Evolutionary conservation across 2,113 vertebrate genomes (phyloP).

Genomic region (Lichenostomus cassidix): DNA sequence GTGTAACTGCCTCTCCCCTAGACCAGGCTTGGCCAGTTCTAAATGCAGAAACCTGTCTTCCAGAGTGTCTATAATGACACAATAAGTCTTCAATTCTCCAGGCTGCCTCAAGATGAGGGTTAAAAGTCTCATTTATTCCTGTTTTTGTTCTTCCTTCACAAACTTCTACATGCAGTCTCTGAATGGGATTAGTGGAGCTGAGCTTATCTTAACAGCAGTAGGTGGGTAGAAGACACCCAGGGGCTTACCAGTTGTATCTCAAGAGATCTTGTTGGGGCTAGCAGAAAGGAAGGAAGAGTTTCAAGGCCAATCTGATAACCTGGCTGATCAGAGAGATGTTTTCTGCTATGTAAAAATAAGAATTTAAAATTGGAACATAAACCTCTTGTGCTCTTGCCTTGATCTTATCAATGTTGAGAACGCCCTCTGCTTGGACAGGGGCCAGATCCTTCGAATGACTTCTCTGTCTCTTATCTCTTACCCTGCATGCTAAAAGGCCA

Average conservation of each 20-base stretch:
- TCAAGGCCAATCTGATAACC: constrained; percentile 50
- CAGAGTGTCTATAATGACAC: background rate
- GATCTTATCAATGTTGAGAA: constrained; percentile 48
- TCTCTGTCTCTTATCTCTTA: constrained; percentile 37
- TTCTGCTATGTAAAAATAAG: constrained; percentile 44
- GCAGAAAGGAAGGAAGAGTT: background rate
- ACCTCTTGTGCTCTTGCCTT: constrained; percentile 20
- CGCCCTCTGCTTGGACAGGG: background rate
- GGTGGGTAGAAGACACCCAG: background rate
- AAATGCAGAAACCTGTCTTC: background rate
- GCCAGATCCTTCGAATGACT: constrained; percentile 39
- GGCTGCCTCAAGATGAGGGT: background rate
- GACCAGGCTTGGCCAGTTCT: background rate
- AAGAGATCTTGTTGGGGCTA: constrained; percentile 21
- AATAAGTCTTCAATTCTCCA: background rate
- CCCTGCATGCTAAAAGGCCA: constrained; percentile 4
- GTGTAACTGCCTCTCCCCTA: background rate
- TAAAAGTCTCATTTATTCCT: background rate
- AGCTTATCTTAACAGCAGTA: background rate
- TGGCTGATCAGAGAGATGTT: constrained; percentile 1
- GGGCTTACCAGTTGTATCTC: background rate
- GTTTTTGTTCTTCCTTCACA: background rate
- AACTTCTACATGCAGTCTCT: background rate
- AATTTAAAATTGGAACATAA: constrained; percentile 22
- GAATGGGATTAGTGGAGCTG: background rate